Evolutionary conservation across 2,888 invertebrate genomes (phyloP).

Genomic region (Schrankia costaestrigalis): DNA sequence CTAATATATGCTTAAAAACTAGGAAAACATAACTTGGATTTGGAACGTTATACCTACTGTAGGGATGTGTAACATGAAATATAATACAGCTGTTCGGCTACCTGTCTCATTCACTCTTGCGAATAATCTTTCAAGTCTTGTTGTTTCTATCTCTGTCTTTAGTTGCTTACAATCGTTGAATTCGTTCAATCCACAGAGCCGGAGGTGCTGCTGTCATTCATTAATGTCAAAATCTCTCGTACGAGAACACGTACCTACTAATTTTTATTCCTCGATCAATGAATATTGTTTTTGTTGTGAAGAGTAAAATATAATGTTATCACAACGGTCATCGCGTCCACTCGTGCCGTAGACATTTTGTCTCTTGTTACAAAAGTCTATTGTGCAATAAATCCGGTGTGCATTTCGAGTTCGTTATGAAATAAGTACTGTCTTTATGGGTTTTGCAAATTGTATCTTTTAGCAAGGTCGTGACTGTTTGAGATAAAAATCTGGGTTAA

Average conservation of each 20-base stretch:
- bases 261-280: slow-evolving; percentile 57
- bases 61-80: too few species aligned
- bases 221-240: slow-evolving; percentile 38
- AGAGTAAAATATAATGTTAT: slow-evolving; percentile 45
- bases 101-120: too few species aligned
- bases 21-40: too few species aligned
- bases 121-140: too few species aligned
- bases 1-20: too few species aligned
- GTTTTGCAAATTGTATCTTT: slow-evolving; percentile 49
- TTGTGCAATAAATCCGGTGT: slow-evolving; percentile 39
- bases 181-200: too few species aligned
- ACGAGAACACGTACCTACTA: slow-evolving; percentile 40
- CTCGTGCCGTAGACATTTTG: slow-evolving; percentile 38
- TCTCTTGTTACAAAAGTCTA: slow-evolving; percentile 40
- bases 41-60: too few species aligned
- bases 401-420: slow-evolving; percentile 31
- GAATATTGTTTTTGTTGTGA: slow-evolving; percentile 69
- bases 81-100: too few species aligned
- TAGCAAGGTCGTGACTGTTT: slow-evolving; percentile 45
- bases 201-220: slow-evolving; percentile 43
- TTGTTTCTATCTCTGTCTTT: too few species aligned
- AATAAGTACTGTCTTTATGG: slow-evolving; percentile 41
- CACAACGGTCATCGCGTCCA: slow-evolving; percentile 31
- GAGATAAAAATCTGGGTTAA: slow-evolving; percentile 43
- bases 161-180: too few species aligned